phyloP scores from a whole-genome alignment of 1,140 invertebrate genomes.

The Drosophila cardini region DNA sequence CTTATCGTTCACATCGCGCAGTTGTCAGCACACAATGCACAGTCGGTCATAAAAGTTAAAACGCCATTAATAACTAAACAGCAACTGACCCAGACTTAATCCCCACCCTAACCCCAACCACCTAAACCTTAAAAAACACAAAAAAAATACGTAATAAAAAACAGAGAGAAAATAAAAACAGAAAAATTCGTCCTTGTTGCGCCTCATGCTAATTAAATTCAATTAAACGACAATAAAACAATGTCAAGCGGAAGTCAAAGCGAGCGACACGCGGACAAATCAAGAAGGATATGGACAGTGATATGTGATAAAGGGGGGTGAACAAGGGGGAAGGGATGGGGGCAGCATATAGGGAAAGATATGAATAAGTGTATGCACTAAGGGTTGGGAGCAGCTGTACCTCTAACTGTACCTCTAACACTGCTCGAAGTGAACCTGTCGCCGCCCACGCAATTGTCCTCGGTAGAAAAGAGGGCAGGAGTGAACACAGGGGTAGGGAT shows the following conservation, averaged over 20 bases:
- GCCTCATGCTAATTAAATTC: constrained; percentile 84
- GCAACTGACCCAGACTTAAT: constrained; percentile 18
- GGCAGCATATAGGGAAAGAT: neutral
- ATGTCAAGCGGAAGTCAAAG: constrained; percentile 79
- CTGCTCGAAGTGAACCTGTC: constrained; percentile 5
- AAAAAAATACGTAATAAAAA: constrained; percentile 13
- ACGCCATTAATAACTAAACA: constrained; percentile 69
- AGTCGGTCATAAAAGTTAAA: constrained; percentile 72
- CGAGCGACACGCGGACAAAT: constrained; percentile 31
- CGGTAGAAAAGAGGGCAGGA: too few species aligned
- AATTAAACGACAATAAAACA: constrained; percentile 84
- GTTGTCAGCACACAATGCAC: constrained; percentile 59
- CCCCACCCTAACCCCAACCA: neutral
- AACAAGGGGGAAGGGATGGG: neutral
- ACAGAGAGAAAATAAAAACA: neutral
- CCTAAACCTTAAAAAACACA: neutral
- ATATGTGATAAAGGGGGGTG: constrained; percentile 52
- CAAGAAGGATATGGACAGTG: neutral
- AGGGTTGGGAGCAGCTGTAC: neutral
- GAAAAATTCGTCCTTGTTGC: constrained; percentile 59
- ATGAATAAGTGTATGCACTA: neutral
- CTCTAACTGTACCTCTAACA: neutral
- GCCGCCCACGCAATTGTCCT: constrained; percentile 56
- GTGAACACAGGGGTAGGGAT: neutral
- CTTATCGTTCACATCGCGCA: constrained; percentile 36